Evolutionary conservation across 2,888 invertebrate genomes (phyloP).

Genomic region (Drosophila monieri): DNA sequence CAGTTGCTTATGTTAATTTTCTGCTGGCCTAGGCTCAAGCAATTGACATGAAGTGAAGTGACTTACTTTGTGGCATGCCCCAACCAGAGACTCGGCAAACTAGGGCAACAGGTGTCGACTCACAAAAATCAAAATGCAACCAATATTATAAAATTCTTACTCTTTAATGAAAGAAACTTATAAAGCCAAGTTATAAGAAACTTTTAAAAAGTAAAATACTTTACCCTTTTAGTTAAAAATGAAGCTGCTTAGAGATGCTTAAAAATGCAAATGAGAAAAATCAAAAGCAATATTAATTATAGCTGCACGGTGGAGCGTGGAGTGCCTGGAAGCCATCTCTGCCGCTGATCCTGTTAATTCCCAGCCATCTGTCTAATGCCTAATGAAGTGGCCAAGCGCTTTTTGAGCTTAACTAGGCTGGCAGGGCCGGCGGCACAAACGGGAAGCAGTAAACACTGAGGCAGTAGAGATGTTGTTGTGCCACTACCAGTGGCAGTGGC

Average conservation of each 20-base stretch:
- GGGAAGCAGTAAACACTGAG: constrained; percentile 13
- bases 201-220: constrained; percentile 7
- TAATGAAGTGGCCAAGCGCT: constrained; percentile 58
- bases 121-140: constrained; percentile 4
- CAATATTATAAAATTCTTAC: not conserved
- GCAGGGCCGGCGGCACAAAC: constrained; percentile 23
- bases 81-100: constrained; percentile 8
- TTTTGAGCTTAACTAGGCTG: constrained; percentile 20
- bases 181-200: constrained; percentile 7
- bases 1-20: constrained; percentile 45
- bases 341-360: constrained; percentile 10
- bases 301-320: constrained; percentile 11
- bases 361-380: constrained; percentile 31
- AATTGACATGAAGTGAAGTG: constrained; percentile 68
- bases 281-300: constrained; percentile 22
- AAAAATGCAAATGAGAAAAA: constrained; percentile 21
- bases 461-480: not conserved
- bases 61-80: constrained; percentile 42
- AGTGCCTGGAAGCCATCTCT: not conserved
- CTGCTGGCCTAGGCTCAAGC: constrained; percentile 63
- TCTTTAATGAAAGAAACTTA: constrained; percentile 7
- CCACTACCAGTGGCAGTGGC: constrained; percentile 30
- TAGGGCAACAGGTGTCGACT: constrained; percentile 26
- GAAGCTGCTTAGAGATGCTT: not conserved
- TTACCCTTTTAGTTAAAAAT: not conserved